Conservation (phyloP, 1,140 invertebrate genomes). For the Aleiodes sp. region DNA sequence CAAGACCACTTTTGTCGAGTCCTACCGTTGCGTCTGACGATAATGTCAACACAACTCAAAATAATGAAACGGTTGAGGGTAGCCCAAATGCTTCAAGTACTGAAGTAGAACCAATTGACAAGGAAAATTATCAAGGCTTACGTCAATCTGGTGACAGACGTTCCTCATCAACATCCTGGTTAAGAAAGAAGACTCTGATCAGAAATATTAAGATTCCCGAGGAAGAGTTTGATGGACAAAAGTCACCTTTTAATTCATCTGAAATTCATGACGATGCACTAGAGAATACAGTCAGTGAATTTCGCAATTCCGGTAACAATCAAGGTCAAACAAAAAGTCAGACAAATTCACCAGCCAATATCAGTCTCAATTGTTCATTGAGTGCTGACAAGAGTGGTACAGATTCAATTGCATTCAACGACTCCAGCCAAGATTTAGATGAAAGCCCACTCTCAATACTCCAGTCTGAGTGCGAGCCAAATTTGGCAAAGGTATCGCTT, state of each 20-base stretch:
- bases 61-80: neutral
- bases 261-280: conserved; percentile 39
- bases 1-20: conserved; percentile 48
- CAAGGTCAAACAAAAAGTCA: conserved; percentile 25
- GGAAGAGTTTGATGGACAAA: conserved; percentile 40
- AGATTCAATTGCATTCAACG: conserved; percentile 32
- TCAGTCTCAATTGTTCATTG: conserved; percentile 33
- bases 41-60: conserved; percentile 35
- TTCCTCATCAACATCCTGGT: conserved; percentile 44
- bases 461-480: conserved; percentile 62
- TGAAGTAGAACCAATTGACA: conserved; percentile 39
- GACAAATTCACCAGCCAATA: neutral
- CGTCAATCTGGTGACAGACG: conserved; percentile 45
- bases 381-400: conserved; percentile 35
- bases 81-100: neutral
- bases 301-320: conserved; percentile 33
- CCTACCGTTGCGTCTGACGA: conserved; percentile 36
- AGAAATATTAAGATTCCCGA: conserved; percentile 13
- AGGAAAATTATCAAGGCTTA: conserved; percentile 52
- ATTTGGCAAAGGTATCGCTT: conserved; percentile 72
- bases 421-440: conserved; percentile 50
- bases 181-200: conserved; percentile 10
- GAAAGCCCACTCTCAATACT: conserved; percentile 41
- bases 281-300: conserved; percentile 48
- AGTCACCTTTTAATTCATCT: conserved; percentile 36